A percentile compares a stretch with the other conserved stretches of the same genome.
phyloP scores from a whole-genome alignment of 2,888 invertebrate genomes.

The Dastarcus helophoroides region DNA sequence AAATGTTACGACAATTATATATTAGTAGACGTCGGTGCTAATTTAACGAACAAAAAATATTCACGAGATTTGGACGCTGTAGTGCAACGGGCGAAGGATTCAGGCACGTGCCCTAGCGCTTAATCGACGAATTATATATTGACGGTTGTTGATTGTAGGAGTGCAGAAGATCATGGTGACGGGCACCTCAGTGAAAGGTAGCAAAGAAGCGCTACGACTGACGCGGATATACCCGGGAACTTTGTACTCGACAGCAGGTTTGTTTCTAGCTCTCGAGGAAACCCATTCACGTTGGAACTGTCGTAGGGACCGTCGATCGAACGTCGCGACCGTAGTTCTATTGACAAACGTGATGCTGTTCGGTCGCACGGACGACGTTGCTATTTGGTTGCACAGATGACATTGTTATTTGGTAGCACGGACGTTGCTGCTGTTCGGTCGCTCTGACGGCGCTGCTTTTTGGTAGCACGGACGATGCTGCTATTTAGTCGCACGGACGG shows the following conservation, averaged over 20 bases:
- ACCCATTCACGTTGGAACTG: too few species aligned
- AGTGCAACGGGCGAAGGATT: constrained; percentile 82
- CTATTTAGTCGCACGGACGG: too few species aligned
- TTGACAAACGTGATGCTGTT: too few species aligned
- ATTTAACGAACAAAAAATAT: constrained; percentile 89
- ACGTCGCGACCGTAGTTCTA: too few species aligned
- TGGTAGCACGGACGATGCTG: too few species aligned
- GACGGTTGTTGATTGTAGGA: constrained; percentile 42
- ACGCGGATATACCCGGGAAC: constrained; percentile 84
- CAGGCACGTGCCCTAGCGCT: constrained; percentile 46
- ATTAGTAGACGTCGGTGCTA: constrained; percentile 84
- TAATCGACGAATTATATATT: background rate
- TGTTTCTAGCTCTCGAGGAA: too few species aligned
- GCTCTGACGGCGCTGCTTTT: too few species aligned
- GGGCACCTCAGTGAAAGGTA: constrained; percentile 77
- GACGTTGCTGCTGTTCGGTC: too few species aligned
- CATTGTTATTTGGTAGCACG: too few species aligned
- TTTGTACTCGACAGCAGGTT: constrained; percentile 85
- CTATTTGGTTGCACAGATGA: too few species aligned
- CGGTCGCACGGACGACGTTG: too few species aligned
- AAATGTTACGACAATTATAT: constrained; percentile 85
- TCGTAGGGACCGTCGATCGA: too few species aligned
- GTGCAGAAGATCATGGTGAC: constrained; percentile 92
- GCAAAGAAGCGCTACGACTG: constrained; percentile 80
- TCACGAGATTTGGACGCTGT: constrained; percentile 85